Evolutionary conservation across 2,797 vertebrate genomes (phyloP), one percentile per base, ranked within the genome.

Genomic region (Menidia menidia): DNA sequence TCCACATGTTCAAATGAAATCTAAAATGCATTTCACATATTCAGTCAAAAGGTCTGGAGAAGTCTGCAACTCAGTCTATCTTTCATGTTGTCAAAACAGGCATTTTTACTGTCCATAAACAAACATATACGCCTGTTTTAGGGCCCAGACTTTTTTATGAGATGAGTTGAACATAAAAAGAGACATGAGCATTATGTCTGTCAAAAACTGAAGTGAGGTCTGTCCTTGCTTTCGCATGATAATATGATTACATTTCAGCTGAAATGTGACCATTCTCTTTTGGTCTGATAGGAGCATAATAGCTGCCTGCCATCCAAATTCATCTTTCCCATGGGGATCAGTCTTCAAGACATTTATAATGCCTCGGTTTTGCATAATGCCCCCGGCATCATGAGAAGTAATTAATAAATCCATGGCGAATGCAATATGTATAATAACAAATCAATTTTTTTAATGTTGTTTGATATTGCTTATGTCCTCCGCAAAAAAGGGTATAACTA

Each of bases 201-300:
- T 85, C 75, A 86, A 86, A 93, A 88, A 82, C 85, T 79, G 77
- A 92, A 90, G 76, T 71, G 87, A 86, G 78, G 60, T 71, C 72
- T 74, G 72, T 90, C 91, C 80, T 87, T 90, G 88, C 87, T 89
- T 92, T 90, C 92, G 88, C 84, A 88, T 84, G 77, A 80, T 91
- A 88, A 93, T 89, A 68, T 72, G 81, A 90, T 93, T 91, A 91
- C 87, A 88, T 92, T 89, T 87, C 78, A 92, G 81, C 84, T 92
- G 73, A 89, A 92, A 89, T 89, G 84, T 85, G 75, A 78, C 68
- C 73, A 63, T 83, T 60, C 81, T 87, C 66, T 86, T 81, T 78
- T 82, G 64, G 75, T 71, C 71, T 83, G 75, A 74, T 80, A 71
- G 82, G 79, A 89, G 79, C 84, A 75, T 83, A 81, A 79, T 72